Evolutionary conservation across 2,113 vertebrate genomes (phyloP), one percentile per base, ranked within the genome.

Genomic region (Chaetorhynchus papuensis): DNA sequence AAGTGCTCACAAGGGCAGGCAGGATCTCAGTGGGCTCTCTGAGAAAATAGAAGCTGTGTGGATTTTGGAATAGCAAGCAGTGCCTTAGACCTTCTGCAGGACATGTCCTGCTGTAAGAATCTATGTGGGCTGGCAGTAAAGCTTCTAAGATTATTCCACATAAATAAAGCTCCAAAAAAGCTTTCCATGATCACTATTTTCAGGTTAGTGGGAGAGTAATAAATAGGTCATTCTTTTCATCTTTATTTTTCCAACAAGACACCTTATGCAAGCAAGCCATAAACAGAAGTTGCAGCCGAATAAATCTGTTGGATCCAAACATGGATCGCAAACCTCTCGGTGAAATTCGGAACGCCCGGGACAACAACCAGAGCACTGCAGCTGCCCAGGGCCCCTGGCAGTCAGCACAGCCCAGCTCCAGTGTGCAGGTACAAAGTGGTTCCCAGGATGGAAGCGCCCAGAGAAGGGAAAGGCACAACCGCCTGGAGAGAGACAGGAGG

Each of bases 401-500:
- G 82, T 20, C 97, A 13, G 60, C 96, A 7, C 98, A 97, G 91
- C 21, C 94, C 4, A 44, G 47, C 42, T 52, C 94, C 7, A 94
- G 93, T 10, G n/a, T 94, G 85, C 96, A 93, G 70, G 56, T 66
- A 6, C 96, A 97, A 19, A 74, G 91, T 15, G 87, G 92, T 30
- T 50, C 47, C 8, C 91, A 93, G 74, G 91, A 98, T 13, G 97
- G 98, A 11, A 49, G 90, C 9, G 96, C 96, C 31, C 98, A 98
- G 95, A 98, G 98, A 11, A 97, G 98, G 75, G 99, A 99, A 86
- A 98, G 97, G 50, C 99, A 99, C 92, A 99, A 99, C 97, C 98
- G 97, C n/a, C 98, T 98, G 97, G 99, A 99, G 96, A 98, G 99
- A 94, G 98, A 99, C 65, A 98, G 99, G 91, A 99, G 99, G 99